Base-by-base conservation (phyloP, 1,140 invertebrate species). In the Ganaspis sp. region DNA sequence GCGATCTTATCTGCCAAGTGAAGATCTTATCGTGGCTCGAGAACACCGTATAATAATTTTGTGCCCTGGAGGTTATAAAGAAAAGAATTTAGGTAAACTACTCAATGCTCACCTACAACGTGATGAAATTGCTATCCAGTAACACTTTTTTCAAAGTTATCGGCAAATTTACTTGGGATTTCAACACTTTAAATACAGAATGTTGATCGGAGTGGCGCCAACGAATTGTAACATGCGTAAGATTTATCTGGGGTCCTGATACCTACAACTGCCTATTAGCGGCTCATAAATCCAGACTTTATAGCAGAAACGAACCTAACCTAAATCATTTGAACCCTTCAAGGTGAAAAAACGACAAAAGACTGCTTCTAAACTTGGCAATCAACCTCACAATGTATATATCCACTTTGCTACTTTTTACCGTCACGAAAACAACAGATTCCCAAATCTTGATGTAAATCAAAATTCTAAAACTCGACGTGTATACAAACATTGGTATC, bases 161-260 rank as follows among this genome's bases (percentile, higher is more conserved):
- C 11, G 42, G 15, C 12, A 45, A 45, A 45, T 45, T 45, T 45
- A 45, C 3, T 49, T 49, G 45, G 45, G 45, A 17, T 17, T n/a
- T 17, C n/a, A 49, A 49, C 45, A 49, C 45, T 49, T 49, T 49
- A 49, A 49, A 45, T 1, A 9, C 12, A 40, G 38, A 58, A 58
- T 26, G 23, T 58, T 29, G 9, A 64, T 64, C 5, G n/a, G 58
- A 29, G 58, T 64, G 58, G 58, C 58, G 58, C 58, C 58, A 64
- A 23, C 54, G 58, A 64, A 64, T 29, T n/a, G 58, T 64, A 64
- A 64, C 23, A 64, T 64, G 58, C 26, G 23, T 29, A 64, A 64
- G 23, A 26, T 26, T 29, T 21, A 26, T 64, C 58, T 64, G 23
- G 58, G 23, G 4, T 23, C 26, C 26, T 64, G 23, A n/a, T 64